Conservation (phyloP, 2,113 vertebrate genomes). For the Gorsachius goisagi region DNA sequence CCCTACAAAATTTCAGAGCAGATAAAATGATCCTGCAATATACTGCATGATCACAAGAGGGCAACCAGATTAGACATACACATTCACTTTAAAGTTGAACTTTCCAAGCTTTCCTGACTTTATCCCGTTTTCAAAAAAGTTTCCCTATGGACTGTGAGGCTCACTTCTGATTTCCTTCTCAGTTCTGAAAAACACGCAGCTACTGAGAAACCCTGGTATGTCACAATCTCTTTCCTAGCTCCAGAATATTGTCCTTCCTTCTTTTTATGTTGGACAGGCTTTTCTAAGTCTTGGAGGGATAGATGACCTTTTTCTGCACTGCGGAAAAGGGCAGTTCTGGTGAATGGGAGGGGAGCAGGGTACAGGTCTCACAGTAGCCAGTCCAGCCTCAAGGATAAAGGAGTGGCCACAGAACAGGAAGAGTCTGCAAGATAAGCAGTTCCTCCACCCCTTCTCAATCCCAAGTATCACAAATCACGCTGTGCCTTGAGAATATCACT, state of each 20-base stretch:
- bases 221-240: background rate
- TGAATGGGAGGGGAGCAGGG: background rate
- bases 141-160: background rate
- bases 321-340: background rate
- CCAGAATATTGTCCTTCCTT: background rate
- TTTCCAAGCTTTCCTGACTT: background rate
- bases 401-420: background rate
- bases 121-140: background rate
- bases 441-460: background rate
- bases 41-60: background rate
- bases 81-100: accelerated
- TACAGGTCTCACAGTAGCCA: background rate
- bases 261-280: background rate
- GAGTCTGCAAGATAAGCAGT: background rate
- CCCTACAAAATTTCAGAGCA: background rate
- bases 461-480: background rate
- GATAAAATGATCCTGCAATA: background rate
- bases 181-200: background rate
- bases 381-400: background rate
- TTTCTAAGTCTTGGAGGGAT: background rate
- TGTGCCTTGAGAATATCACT: background rate
- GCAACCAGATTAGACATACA: accelerated
- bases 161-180: background rate
- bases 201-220: background rate
- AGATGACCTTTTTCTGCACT: background rate